Base-by-base conservation (phyloP, 2,888 invertebrate species). In the Lamellibrachia columna region DNA sequence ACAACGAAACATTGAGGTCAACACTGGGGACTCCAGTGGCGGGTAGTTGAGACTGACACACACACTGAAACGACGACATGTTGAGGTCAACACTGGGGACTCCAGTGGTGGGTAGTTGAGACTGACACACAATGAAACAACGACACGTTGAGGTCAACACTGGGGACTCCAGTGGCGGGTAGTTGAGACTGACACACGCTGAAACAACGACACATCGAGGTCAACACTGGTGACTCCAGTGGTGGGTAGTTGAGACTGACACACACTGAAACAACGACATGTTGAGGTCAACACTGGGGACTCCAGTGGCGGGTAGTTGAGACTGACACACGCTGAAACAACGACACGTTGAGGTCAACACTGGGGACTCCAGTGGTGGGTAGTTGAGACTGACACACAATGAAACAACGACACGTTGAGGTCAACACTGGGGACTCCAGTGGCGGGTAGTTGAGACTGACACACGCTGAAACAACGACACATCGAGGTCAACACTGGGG, bases 101-200 rank as follows among this genome's bases (percentile, higher is more conserved):
- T 93, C 99, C 99, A 94, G 99, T 99, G 93, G 99, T 99, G 92
- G 99, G 99, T 96, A 99, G 97, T 97, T 99, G 97, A 93, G 98
- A 98, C 97, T 99, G 99, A 96, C 98, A 98, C 97, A 98, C 98
- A 96, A 99, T 99, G 97, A 91, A 97, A 97, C 75, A 75, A 1
- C 40, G 40, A 60, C 60, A 60, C 11, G 0, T 22, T 60, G 15
- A 22, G 15, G 11, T 60, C 60, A 60, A 15, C 60, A 60, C 60
- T 98, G 3, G 99, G 99, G 93, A 98, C 99, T 93, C 99, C 99
- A 94, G 99, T 99, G 93, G 99, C 99, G 92, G 99, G 99, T 95
- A 99, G 97, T 97, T 99, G 97, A 93, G 92, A 91, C 53, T 52
- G 92, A 53, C 92, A 91, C 53, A 60, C 60, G 0, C 60, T 60